phyloP scores from a whole-genome alignment of 2,888 invertebrate species.

The Poecilobothrus nobilitatus region DNA sequence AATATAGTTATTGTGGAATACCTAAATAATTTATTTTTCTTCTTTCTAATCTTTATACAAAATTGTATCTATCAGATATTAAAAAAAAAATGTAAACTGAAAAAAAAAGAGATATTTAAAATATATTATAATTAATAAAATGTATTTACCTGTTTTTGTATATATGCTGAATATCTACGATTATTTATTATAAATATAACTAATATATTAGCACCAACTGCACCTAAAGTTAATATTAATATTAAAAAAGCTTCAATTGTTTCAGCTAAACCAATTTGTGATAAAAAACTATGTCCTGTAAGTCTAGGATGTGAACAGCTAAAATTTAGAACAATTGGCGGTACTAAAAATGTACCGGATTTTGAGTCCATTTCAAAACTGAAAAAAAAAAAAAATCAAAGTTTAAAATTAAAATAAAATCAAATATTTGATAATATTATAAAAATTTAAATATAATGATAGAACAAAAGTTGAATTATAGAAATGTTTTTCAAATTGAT shows the following conservation, averaged over 20 bases:
- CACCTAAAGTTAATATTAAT: conserved; percentile 65
- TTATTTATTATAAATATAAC: conserved; percentile 78
- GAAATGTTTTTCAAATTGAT: too few relatives aligned
- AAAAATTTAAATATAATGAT: too few relatives aligned
- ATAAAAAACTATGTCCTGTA: conserved; percentile 55
- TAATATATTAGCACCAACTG: conserved; percentile 69
- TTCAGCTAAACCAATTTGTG: conserved; percentile 59
- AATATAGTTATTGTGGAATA: too few relatives aligned
- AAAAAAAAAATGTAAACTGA: too few relatives aligned
- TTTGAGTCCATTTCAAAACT: conserved; percentile 46
- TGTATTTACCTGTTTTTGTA: conserved; percentile 69
- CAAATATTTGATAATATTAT: not conserved
- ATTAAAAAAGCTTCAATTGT: conserved; percentile 69
- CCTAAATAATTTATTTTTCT: too few relatives aligned
- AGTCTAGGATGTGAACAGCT: conserved; percentile 68
- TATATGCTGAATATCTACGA: conserved; percentile 72
- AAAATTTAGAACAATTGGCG: conserved; percentile 73
- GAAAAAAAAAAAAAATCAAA: too few relatives aligned
- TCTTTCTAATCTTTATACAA: too few relatives aligned
- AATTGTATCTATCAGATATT: too few relatives aligned
- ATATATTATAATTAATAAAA: conserved; percentile 3
- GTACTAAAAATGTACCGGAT: conserved; percentile 59
- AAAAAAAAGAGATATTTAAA: too few relatives aligned
- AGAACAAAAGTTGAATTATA: too few relatives aligned
- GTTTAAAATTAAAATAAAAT: conserved; percentile 11